These are phyloP conservation scores for Dicrurus megarhynchus DNA, from an alignment of 2,113 vertebrate genomes.

Conservation along the genomic window DNA sequence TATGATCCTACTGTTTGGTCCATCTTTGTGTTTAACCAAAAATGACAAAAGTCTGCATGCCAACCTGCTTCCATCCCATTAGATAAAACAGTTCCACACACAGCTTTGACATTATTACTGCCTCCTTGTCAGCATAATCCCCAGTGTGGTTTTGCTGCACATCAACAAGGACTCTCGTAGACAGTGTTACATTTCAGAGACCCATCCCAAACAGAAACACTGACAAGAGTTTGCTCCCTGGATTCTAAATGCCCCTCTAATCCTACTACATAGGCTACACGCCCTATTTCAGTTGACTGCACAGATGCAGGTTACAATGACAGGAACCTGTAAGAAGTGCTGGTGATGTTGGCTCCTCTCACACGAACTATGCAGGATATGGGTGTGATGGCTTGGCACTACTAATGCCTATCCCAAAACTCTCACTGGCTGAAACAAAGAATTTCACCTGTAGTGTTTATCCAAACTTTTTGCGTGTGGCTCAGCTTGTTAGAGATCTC, in stretches of 20 bases:
- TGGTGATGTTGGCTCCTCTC: background rate
- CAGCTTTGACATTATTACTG: background rate
- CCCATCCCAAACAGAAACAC: background rate
- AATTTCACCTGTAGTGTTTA: background rate
- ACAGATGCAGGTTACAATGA: background rate
- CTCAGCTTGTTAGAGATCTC: background rate
- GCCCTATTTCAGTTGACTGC: background rate
- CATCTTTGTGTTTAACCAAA: background rate
- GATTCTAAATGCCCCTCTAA: background rate
- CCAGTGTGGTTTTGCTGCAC: background rate
- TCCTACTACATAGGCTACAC: background rate
- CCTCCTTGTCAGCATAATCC: background rate
- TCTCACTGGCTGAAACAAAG: background rate
- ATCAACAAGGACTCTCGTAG: accelerated
- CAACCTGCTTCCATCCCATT: background rate
- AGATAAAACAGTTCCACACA: background rate
- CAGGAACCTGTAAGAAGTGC: background rate
- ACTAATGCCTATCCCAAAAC: background rate
- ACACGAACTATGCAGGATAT: accelerated
- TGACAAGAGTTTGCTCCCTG: background rate
- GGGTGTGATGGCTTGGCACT: background rate
- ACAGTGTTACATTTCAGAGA: accelerated
- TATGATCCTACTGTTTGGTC: background rate
- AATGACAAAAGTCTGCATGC: background rate
- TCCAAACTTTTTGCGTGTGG: background rate